Evolutionary conservation across 2,113 vertebrate species (phyloP), one percentile per base, ranked within the genome.

Genomic region (Clupea harengus): DNA sequence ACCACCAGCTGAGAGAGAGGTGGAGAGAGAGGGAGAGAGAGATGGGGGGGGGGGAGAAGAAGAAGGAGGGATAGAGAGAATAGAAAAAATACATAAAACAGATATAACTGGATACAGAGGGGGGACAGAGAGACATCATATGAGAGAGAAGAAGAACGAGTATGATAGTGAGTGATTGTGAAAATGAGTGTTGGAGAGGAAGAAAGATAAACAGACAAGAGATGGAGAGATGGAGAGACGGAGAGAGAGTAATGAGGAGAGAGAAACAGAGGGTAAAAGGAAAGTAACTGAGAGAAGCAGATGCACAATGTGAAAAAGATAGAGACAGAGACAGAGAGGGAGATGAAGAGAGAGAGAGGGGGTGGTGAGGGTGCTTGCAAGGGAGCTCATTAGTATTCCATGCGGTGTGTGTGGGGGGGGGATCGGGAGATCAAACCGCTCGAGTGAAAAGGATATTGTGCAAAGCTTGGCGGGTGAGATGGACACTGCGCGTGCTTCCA

Each of bases 1-100:
- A 99, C 96, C 0, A 98, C 96, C 94, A 99, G 91, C 98, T 99
- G 87, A 57, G 90, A 90, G 81, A 54, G 81, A 60, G 85, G 82
- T 3, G n/a, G 67, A 11, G n/a, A 8, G 52, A 10, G 84, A 20
- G 67, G 8, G n/a, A 8, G 52, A 10, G 84, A 20, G 20, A 4
- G 17, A 2, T 4, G 47, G 75, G n/a, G 11, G 17, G 39, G 18
- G 39, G 22, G 4, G 45, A 44, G 22, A 17, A 20, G 32, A 22
- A 60, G 22, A 80, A 4, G 17, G 46, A 54, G 52, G 49, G 39
- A 47, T 2, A 72, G 32, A 7, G 39, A n/a, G 32, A 22, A 32
- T 6, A 87, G 47, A 39, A 64, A 5, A 28, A 22, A 54, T 39
- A 50, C 47, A 11, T n/a, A 64, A 83, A 67, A 25, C 17, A 39